Conservation (phyloP, 2,797 vertebrate genomes). For the Phoxinus dragarum region DNA sequence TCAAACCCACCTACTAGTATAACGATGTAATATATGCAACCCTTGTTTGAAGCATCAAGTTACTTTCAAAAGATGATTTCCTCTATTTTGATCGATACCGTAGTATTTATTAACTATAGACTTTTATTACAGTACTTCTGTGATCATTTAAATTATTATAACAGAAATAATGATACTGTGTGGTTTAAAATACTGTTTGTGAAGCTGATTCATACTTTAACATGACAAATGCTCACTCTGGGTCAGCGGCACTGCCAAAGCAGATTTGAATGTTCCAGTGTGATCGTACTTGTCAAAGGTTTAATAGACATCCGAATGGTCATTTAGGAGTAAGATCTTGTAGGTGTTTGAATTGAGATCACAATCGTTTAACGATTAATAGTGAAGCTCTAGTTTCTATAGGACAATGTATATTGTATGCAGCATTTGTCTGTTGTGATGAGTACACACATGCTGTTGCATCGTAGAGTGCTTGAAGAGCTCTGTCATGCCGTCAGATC, state of each 20-base stretch:
- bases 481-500: slow-evolving; percentile 18
- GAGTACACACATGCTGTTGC: slow-evolving; percentile 2
- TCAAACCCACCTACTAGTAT: not conserved
- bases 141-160: not conserved
- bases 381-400: not conserved
- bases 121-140: not conserved
- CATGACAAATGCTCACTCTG: too few relatives aligned
- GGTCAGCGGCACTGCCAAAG: not conserved
- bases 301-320: not conserved
- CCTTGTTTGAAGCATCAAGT: not conserved
- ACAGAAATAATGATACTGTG: not conserved
- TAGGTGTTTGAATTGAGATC: not conserved
- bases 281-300: not conserved
- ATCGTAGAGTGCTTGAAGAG: not conserved
- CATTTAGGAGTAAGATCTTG: not conserved
- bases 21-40: not conserved
- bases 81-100: not conserved
- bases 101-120: not conserved
- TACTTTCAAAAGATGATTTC: not conserved
- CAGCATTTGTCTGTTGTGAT: not conserved
- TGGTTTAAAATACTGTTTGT: not conserved
- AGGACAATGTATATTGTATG: not conserved
- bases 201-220: too few relatives aligned
- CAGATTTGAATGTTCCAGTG: not conserved
- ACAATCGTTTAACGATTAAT: not conserved